phyloP scores from a whole-genome alignment of 2,113 vertebrate species.

The Formicarius rufipectus region DNA sequence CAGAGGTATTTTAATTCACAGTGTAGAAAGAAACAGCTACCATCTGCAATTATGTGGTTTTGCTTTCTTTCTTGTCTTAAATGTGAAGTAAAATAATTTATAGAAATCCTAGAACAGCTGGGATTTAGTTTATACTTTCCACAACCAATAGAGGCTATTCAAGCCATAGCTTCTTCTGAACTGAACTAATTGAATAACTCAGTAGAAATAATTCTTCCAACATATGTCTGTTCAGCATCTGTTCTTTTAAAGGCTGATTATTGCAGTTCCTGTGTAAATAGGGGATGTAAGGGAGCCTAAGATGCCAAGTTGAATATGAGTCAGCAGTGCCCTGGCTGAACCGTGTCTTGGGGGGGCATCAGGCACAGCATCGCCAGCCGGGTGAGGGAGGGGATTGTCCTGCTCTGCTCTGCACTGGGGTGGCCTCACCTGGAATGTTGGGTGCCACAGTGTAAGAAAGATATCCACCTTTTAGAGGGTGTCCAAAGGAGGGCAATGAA shows the following conservation, averaged over 20 bases:
- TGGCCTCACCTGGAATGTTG: not conserved
- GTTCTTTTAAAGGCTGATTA: not conserved
- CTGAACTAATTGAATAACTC: not conserved
- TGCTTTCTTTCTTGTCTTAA: not conserved
- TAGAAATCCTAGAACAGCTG: not conserved
- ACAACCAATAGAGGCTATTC: not conserved
- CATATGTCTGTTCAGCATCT: not conserved
- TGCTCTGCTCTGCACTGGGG: not conserved
- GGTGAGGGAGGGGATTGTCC: not conserved
- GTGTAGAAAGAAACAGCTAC: not conserved
- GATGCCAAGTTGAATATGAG: not conserved
- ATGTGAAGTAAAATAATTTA: not conserved
- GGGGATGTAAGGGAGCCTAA: not conserved
- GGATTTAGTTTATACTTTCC: not conserved
- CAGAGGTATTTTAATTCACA: not conserved
- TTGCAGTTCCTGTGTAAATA: not conserved
- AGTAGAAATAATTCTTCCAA: not conserved
- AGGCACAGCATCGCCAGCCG: not conserved
- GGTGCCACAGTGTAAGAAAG: not conserved
- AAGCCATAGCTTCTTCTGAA: not conserved
- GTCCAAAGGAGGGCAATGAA: not conserved
- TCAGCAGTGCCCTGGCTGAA: not conserved
- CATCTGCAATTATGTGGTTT: not conserved
- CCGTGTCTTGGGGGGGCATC: not conserved
- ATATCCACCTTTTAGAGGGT: not conserved